Conservation (phyloP, 2,797 vertebrate species). For the Sebastes kiyomatsui region DNA sequence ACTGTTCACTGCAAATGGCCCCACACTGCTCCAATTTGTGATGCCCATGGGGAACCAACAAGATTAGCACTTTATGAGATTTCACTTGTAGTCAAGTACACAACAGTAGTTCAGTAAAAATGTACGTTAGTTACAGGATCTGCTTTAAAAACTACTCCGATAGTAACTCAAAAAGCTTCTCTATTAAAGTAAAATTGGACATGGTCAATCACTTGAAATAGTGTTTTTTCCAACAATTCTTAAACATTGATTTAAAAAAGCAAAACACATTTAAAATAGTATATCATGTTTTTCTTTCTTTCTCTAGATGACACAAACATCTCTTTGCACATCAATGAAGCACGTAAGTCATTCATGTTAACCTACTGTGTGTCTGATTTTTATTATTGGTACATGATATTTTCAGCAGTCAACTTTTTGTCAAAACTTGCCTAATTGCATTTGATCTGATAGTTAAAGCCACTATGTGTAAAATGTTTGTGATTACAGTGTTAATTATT, state of each 20-base stretch:
- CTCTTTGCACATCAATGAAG: slow-evolving; percentile 85
- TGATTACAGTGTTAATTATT: neutral
- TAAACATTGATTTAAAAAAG: no score
- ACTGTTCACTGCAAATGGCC: neutral
- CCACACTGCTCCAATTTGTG: neutral
- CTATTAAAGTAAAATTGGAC: neutral
- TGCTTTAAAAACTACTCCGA: neutral
- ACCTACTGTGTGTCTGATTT: neutral
- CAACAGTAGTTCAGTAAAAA: neutral
- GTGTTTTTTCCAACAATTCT: neutral
- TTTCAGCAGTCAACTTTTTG: neutral
- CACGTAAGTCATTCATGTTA: slow-evolving; percentile 45
- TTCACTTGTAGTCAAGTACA: neutral
- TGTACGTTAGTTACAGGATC: neutral
- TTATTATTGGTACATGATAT: neutral
- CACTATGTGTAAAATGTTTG: neutral
- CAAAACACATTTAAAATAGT: no score
- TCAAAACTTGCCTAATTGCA: neutral
- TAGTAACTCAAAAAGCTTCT: neutral
- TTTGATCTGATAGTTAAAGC: neutral
- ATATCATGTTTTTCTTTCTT: neutral
- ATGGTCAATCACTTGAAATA: neutral
- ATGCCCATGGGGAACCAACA: neutral
- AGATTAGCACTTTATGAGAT: neutral
- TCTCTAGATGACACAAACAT: slow-evolving; percentile 87